Conservation (phyloP, 37 sponge, comb jelly and placozoan species). For the Chondrilla cf. caribensis region DNA sequence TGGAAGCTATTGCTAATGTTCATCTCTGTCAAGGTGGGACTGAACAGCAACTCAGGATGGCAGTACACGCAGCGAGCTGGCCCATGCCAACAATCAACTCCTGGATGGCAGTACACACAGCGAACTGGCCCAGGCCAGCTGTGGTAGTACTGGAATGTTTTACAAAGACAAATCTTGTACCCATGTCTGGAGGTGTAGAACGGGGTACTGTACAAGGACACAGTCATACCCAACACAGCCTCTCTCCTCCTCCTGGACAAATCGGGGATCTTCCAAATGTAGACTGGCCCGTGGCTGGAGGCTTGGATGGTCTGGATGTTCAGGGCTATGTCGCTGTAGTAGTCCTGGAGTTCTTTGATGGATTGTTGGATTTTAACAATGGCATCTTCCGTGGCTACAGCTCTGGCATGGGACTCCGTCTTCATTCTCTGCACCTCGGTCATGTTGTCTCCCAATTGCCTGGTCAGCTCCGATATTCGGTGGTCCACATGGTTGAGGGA, state of each 20-base stretch:
- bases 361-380: conserved; percentile 31
- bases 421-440: background rate
- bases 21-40: conserved; percentile 76
- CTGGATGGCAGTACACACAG: too few species aligned
- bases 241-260: conserved; percentile 58
- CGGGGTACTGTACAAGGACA: conserved; percentile 84
- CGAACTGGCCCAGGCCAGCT: too few species aligned
- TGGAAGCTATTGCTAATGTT: conserved; percentile 51
- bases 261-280: conserved; percentile 84
- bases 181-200: conserved; percentile 80
- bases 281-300: conserved; percentile 61
- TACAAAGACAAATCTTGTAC: conserved; percentile 77
- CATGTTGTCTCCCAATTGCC: background rate
- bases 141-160: conserved; percentile 54
- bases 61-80: too few species aligned
- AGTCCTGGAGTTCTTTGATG: conserved; percentile 46
- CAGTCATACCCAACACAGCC: conserved; percentile 60
- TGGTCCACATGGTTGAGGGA: background rate
- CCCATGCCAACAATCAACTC: too few species aligned
- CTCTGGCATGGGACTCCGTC: background rate
- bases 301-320: conserved; percentile 70
- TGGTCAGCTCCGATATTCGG: background rate
- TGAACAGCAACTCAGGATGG: too few species aligned
- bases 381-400: conserved; percentile 15
- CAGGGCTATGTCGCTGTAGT: conserved; percentile 50